Evolutionary conservation across 2,888 invertebrate genomes (phyloP).

Genomic region (Heteropelma amictum): DNA sequence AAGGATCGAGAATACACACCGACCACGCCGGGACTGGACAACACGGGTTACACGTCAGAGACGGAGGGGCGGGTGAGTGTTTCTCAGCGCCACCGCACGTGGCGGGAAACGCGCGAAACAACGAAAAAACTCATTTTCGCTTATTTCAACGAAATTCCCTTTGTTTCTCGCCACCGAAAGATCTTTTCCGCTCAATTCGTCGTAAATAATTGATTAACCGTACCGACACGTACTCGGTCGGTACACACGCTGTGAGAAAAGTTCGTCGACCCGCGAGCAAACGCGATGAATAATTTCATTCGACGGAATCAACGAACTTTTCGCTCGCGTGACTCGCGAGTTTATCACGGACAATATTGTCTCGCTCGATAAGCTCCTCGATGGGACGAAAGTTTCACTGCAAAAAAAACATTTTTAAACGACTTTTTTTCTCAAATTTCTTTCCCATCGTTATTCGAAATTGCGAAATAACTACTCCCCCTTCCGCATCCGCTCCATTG

Average conservation of each 20-base stretch:
- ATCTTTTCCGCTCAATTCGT: too few species aligned
- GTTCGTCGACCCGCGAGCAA: constrained; percentile 39
- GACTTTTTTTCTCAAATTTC: too few species aligned
- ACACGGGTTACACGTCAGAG: constrained; percentile 72
- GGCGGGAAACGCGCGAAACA: too few species aligned
- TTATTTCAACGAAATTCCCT: too few species aligned
- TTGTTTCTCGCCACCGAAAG: too few species aligned
- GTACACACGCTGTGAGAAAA: neutral
- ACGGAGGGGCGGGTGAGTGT: constrained; percentile 70
- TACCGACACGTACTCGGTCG: constrained; percentile 4
- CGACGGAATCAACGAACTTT: constrained; percentile 48
- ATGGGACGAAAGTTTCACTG: neutral
- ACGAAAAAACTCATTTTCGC: neutral
- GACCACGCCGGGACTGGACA: constrained; percentile 68
- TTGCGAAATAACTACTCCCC: too few species aligned
- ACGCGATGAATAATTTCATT: constrained; percentile 46
- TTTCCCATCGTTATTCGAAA: too few species aligned
- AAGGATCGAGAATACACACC: constrained; percentile 67
- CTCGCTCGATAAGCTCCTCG: neutral
- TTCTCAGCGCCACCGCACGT: too few species aligned
- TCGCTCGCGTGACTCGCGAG: constrained; percentile 45
- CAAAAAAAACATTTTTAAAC: too few species aligned
- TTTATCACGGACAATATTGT: constrained; percentile 8
- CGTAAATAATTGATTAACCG: too few species aligned
- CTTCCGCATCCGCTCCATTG: neutral